These are phyloP conservation scores for Carduelis carduelis DNA, from an alignment of 2,797 vertebrate genomes.

Conservation along the genomic window DNA sequence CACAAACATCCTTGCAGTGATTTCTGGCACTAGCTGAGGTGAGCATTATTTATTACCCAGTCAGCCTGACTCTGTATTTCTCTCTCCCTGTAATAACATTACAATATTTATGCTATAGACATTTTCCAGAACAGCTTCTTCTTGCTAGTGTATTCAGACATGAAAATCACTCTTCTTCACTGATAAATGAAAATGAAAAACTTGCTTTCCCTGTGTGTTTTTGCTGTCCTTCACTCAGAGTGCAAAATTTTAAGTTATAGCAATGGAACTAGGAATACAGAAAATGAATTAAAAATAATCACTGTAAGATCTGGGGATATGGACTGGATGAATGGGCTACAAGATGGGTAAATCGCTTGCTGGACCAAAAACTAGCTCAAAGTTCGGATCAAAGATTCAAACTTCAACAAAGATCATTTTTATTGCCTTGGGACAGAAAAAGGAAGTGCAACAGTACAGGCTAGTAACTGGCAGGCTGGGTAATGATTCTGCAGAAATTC, in stretches of 20 bases:
- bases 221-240: neutral
- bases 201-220: neutral
- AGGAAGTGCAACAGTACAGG: neutral
- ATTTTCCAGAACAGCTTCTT: neutral
- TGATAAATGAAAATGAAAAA: neutral
- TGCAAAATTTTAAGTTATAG: neutral
- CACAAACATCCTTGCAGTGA: neutral
- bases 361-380: neutral
- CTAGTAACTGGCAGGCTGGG: neutral
- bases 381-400: neutral
- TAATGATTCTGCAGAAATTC: neutral
- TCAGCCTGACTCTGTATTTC: neutral
- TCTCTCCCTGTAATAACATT: neutral
- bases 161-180: neutral
- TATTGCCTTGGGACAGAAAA: neutral
- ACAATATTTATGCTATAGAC: neutral
- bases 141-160: neutral
- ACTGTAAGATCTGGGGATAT: neutral
- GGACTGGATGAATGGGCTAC: neutral
- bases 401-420: neutral
- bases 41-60: neutral
- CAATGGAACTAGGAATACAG: neutral
- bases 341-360: neutral
- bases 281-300: neutral
- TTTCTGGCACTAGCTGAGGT: neutral